Conservation (phyloP, 1,140 invertebrate genomes). For the Drosophila rufa region DNA sequence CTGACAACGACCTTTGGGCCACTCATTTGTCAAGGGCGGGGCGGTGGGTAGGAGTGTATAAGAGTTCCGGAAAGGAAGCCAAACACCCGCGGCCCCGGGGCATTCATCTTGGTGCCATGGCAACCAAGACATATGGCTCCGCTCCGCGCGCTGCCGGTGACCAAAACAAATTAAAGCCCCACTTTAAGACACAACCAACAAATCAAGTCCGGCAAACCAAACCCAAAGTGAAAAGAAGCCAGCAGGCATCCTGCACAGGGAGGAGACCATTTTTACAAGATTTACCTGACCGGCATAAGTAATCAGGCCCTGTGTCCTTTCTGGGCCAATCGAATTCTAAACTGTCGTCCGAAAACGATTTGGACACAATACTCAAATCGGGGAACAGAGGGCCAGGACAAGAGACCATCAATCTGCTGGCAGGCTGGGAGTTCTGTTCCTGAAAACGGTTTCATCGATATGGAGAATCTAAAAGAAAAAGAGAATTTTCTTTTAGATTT, state of each 20-base stretch:
- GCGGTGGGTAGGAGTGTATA: conserved; percentile 1
- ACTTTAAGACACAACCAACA: conserved; percentile 65
- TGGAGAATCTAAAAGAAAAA: not conserved
- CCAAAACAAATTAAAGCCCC: conserved; percentile 77
- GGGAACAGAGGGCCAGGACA: conserved; percentile 27
- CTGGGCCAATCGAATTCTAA: conserved; percentile 72
- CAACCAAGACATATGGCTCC: conserved; percentile 64
- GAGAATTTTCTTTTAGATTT: not conserved
- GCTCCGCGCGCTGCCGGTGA: conserved; percentile 24
- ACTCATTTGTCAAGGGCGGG: conserved; percentile 70
- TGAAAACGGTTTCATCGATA: not conserved
- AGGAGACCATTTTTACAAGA: conserved; percentile 71
- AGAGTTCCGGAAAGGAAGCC: conserved; percentile 50
- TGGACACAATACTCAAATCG: conserved; percentile 56
- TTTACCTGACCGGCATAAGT: conserved; percentile 81
- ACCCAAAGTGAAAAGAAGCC: conserved; percentile 17
- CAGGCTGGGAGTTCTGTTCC: not conserved
- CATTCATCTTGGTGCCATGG: conserved; percentile 31
- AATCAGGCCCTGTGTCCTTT: conserved; percentile 44
- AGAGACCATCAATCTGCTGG: conserved; percentile 22
- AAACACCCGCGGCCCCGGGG: conserved; percentile 32
- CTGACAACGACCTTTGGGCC: conserved; percentile 77
- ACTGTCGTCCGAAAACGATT: conserved; percentile 79
- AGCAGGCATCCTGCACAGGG: conserved; percentile 9
- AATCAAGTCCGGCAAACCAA: conserved; percentile 55